phyloP scores from a whole-genome alignment of 2,113 vertebrate genomes.

The Chlorocebus sabaeus region DNA sequence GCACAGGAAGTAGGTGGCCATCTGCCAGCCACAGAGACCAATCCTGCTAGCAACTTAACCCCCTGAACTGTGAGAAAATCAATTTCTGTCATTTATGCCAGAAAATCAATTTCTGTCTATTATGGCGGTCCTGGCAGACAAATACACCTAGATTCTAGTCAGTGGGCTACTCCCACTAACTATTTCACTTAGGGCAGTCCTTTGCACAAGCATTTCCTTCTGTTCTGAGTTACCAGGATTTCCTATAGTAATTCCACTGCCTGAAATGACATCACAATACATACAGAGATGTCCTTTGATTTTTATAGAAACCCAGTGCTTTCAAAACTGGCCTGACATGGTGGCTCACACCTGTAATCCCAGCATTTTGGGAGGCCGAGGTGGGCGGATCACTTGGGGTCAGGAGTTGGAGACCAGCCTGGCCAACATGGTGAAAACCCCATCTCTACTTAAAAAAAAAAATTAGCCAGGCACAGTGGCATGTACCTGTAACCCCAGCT shows the following conservation, averaged over 20 bases:
- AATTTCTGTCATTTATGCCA: neutral
- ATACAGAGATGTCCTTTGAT: neutral
- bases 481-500: neutral
- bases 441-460: neutral
- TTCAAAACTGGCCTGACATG: neutral
- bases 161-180: neutral
- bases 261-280: neutral
- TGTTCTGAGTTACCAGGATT: neutral
- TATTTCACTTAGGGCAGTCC: neutral
- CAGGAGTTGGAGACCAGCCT: neutral
- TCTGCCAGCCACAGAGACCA: neutral
- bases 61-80: neutral
- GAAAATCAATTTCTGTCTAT: neutral
- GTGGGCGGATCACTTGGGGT: neutral
- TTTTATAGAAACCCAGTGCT: neutral
- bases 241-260: neutral
- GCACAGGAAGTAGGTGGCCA: neutral
- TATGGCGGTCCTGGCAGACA: accelerated
- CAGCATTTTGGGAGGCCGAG: neutral
- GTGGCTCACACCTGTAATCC: neutral
- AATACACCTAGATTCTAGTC: neutral
- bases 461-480: neutral
- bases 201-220: neutral
- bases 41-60: neutral
- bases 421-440: neutral